A percentile compares a stretch with the other conserved stretches of the same genome.
Evolutionary conservation across 2,888 invertebrate species (phyloP).

Genomic region (Julus scanicus): DNA sequence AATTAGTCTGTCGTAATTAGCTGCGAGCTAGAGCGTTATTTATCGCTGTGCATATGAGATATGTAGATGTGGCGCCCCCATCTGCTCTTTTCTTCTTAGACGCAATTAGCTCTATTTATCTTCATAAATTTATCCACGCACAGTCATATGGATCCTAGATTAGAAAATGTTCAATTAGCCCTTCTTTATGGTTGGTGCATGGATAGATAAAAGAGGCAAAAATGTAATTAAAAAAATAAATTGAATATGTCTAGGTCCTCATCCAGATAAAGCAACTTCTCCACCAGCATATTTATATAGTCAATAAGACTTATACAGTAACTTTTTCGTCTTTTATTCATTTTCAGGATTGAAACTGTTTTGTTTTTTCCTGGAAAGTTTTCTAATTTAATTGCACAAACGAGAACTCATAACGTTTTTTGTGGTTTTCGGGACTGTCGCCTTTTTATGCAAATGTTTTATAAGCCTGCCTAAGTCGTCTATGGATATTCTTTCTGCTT

Average conservation of each 20-base stretch:
- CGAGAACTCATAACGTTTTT: neutral
- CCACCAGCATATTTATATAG: neutral
- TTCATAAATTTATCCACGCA: constrained; percentile 10
- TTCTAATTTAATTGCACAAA: neutral
- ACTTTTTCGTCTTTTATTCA: neutral
- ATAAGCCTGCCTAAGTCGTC: neutral
- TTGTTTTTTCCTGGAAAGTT: neutral
- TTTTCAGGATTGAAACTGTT: neutral
- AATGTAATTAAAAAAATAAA: constrained; percentile 37
- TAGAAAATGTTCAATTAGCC: constrained; percentile 39
- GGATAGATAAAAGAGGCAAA: constrained; percentile 5
- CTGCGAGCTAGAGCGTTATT: neutral
- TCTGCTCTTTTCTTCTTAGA: constrained; percentile 29
- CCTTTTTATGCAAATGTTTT: constrained; percentile 5
- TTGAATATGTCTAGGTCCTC: constrained; percentile 13
- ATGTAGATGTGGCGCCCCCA: constrained; percentile 28
- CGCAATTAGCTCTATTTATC: constrained; percentile 39
- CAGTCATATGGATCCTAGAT: constrained; percentile 24
- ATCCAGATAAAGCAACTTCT: neutral
- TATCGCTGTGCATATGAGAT: neutral
- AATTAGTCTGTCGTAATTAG: constrained; percentile 10
- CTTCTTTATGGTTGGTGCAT: neutral
- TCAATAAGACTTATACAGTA: neutral
- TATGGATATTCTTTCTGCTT: neutral
- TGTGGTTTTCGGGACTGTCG: neutral